Evolutionary conservation across 2,797 vertebrate species (phyloP).

Genomic region (Acanthis flammea): DNA sequence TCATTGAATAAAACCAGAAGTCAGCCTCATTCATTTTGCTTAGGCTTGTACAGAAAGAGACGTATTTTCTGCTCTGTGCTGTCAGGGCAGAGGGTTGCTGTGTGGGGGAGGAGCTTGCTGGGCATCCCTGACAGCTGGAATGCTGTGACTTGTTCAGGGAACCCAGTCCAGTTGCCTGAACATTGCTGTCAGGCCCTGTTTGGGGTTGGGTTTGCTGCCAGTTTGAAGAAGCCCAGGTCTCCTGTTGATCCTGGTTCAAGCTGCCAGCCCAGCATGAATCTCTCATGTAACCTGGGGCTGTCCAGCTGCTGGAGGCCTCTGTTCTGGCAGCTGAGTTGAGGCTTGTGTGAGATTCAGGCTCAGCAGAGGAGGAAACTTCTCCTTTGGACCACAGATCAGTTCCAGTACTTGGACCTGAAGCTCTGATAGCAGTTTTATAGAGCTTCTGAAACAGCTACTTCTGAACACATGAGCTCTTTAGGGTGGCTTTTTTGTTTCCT

Average conservation of each 20-base stretch:
- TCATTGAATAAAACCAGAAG: not conserved
- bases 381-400: not conserved
- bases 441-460: not conserved
- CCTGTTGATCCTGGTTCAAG: not conserved
- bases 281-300: not conserved
- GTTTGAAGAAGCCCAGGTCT: not conserved
- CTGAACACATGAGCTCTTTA: not conserved
- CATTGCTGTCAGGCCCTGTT: not conserved
- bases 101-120: not conserved
- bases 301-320: not conserved
- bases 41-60: not conserved
- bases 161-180: not conserved
- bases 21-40: not conserved
- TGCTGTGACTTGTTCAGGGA: not conserved
- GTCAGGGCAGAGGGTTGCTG: not conserved
- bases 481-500: not conserved
- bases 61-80: not conserved
- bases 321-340: not conserved
- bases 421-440: not conserved
- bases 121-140: not conserved
- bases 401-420: not conserved
- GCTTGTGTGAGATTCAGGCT: not conserved
- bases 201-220: not conserved
- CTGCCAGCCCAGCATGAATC: rapidly evolving
- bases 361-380: not conserved